Percentiles rank a stretch among this genome's conserved stretches.
Conservation (phyloP, 2,888 invertebrate species). For the Drosophila parthenogenetica region DNA sequence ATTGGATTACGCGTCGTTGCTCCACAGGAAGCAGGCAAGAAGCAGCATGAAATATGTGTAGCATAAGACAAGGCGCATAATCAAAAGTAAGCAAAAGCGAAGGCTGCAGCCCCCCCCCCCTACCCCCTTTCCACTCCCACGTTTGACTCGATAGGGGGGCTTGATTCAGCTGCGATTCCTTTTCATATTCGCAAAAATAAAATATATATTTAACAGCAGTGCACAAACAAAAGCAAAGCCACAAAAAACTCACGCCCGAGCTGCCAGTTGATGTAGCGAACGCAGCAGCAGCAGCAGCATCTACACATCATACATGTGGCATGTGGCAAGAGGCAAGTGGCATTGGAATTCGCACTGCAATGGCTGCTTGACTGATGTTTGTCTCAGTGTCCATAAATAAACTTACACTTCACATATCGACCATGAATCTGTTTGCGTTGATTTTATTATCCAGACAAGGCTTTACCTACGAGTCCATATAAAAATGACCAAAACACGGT, state of each 20-base stretch:
- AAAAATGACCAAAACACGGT: conserved; percentile 1
- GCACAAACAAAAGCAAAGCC: conserved; percentile 45
- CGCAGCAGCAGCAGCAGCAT: conserved; percentile 22
- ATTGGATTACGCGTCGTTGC: conserved; percentile 55
- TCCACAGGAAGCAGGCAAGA: conserved; percentile 45
- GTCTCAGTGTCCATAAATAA: conserved; percentile 2
- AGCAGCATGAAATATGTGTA: conserved; percentile 66
- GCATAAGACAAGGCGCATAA: conserved; percentile 72
- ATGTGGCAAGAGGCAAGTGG: conserved; percentile 25
- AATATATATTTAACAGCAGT: conserved; percentile 13
- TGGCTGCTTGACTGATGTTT: conserved; percentile 14
- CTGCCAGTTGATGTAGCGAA: conserved; percentile 64
- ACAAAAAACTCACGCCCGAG: conserved; percentile 59
- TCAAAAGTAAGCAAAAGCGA: conserved; percentile 62
- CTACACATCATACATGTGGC: conserved; percentile 14
- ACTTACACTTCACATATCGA: conserved; percentile 60
- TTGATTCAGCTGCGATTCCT: conserved; percentile 23
- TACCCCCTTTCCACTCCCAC: background rate
- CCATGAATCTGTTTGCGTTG: conserved; percentile 47
- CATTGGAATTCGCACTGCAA: conserved; percentile 21
- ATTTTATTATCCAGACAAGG: conserved; percentile 35
- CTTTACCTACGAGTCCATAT: conserved; percentile 12
- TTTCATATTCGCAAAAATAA: conserved; percentile 17
- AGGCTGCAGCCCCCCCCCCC: background rate
- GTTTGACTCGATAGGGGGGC: background rate